phyloP scores from a whole-genome alignment of 2,113 vertebrate genomes.

The Casuarius casuarius region DNA sequence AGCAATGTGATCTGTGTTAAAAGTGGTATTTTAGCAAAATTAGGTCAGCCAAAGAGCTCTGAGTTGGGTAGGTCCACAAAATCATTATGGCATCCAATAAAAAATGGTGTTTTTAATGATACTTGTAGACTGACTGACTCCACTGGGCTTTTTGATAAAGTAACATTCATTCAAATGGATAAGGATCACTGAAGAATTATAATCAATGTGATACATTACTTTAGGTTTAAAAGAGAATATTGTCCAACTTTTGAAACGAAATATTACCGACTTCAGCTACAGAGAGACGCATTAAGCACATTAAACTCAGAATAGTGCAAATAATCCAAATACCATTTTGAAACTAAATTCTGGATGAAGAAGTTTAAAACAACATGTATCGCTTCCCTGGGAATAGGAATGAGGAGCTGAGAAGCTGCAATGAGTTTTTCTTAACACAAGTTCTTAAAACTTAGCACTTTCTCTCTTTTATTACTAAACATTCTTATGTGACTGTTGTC shows the following conservation, averaged over 20 bases:
- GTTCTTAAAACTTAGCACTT: background rate
- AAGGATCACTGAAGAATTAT: conserved; percentile 6
- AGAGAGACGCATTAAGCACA: background rate
- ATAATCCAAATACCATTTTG: background rate
- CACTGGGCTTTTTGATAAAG: conserved; percentile 35
- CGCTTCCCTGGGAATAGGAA: background rate
- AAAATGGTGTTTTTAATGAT: background rate
- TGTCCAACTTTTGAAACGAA: background rate
- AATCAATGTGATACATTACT: background rate
- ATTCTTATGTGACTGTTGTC: background rate
- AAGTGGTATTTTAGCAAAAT: background rate
- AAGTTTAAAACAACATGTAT: background rate
- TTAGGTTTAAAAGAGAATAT: conserved; percentile 19
- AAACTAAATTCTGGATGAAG: background rate
- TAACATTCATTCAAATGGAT: background rate
- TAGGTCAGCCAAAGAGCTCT: background rate
- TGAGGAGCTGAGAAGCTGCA: background rate
- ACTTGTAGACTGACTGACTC: conserved; percentile 44
- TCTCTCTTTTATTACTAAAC: background rate
- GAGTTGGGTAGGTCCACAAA: background rate
- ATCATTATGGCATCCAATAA: background rate
- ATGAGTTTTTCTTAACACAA: background rate
- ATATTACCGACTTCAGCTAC: background rate
- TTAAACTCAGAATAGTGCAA: background rate
- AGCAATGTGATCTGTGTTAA: background rate